phyloP scores from a whole-genome alignment of 2,797 vertebrate species.

The Leuciscus waleckii region DNA sequence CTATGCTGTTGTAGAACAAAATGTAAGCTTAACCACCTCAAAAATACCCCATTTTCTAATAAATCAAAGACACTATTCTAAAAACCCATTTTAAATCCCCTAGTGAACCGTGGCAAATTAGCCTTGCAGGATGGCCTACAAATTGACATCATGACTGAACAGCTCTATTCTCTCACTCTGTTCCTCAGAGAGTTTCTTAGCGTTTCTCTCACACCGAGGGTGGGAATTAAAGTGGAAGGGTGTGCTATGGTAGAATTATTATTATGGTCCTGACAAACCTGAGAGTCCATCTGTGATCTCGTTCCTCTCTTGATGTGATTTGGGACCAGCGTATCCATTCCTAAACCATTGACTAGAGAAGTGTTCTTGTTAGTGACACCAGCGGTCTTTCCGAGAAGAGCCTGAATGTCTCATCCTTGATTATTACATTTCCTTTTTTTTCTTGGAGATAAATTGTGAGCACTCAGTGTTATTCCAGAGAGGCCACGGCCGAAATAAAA shows the following conservation, averaged over 20 bases:
- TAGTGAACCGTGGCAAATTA: slow-evolving; percentile 10
- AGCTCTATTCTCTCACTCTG: slow-evolving; percentile 12
- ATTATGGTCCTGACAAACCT: slow-evolving; percentile 28
- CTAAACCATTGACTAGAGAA: slow-evolving; percentile 38
- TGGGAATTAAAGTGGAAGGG: slow-evolving; percentile 11
- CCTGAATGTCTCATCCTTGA: slow-evolving; percentile 28
- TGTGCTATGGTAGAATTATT: slow-evolving; percentile 21
- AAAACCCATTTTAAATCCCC: not conserved
- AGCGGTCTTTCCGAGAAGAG: slow-evolving; percentile 28
- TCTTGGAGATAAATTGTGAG: slow-evolving; percentile 42
- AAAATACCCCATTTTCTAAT: not conserved
- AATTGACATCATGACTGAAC: slow-evolving; percentile 38
- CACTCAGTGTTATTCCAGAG: slow-evolving; percentile 37
- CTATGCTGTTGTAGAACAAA: not conserved
- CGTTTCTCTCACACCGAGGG: not conserved
- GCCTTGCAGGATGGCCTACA: slow-evolving; percentile 8
- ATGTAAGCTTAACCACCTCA: not conserved
- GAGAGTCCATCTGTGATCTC: slow-evolving; percentile 26
- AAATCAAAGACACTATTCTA: slow-evolving; percentile 12
- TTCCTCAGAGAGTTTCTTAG: not conserved
- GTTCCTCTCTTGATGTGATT: slow-evolving; percentile 39
- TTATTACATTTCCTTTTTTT: slow-evolving; percentile 44
- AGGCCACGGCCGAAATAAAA: slow-evolving; percentile 32
- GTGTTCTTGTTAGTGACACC: slow-evolving; percentile 40
- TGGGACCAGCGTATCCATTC: slow-evolving; percentile 1